Evolutionary conservation across 2,888 invertebrate species (phyloP).

Genomic region (Eupithecia tripunctaria): DNA sequence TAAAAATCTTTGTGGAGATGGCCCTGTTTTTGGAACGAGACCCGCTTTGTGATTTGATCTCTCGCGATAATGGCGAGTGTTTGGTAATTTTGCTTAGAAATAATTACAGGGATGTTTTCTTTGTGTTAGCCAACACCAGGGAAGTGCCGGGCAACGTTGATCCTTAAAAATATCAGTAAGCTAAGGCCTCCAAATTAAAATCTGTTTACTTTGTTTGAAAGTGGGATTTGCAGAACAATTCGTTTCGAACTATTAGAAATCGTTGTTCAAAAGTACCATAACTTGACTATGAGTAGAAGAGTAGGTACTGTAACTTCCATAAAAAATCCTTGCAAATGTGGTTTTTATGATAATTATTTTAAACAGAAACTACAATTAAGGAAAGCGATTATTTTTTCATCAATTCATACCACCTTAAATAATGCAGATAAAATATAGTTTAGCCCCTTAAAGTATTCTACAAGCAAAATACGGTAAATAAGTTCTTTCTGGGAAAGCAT

Average conservation of each 20-base stretch:
- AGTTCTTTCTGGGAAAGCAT: too few relatives aligned
- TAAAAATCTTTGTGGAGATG: conserved; percentile 39
- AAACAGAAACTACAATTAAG: background rate
- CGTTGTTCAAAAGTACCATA: background rate
- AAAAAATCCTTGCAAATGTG: too few relatives aligned
- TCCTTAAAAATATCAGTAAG: background rate
- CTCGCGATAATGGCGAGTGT: conserved; percentile 6
- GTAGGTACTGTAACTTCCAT: too few relatives aligned
- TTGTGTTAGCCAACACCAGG: conserved; percentile 5
- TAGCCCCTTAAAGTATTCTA: background rate
- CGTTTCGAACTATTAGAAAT: background rate
- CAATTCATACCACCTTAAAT: background rate
- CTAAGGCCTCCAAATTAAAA: background rate
- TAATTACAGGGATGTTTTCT: conserved; percentile 12
- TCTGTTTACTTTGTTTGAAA: background rate
- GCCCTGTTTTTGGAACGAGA: conserved; percentile 36
- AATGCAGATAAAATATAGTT: background rate
- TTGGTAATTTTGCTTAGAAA: conserved; percentile 16
- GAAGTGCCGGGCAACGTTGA: background rate
- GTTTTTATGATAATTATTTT: background rate
- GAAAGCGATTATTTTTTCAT: too few relatives aligned
- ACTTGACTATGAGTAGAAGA: background rate
- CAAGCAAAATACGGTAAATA: background rate
- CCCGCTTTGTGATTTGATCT: conserved; percentile 23
- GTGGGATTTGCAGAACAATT: background rate